Evolutionary conservation across 2,797 vertebrate genomes (phyloP).

Genomic region (Chelidonichthys spinosus): DNA sequence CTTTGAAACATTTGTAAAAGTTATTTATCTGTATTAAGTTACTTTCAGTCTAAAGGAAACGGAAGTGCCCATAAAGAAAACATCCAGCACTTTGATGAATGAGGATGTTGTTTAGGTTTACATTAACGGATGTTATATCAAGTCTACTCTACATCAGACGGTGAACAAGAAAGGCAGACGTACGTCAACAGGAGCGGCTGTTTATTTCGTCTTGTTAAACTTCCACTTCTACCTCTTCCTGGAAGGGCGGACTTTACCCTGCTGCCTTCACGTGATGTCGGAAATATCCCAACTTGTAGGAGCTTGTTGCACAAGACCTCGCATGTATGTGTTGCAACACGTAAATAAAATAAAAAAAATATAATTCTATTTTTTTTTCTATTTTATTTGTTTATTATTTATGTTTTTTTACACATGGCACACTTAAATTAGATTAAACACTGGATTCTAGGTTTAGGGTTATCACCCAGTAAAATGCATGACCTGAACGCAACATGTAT

Average conservation of each 20-base stretch:
- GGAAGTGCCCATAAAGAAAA: background rate
- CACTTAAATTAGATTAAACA: background rate
- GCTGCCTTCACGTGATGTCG: constrained; percentile 44
- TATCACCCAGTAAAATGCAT: fast-evolving
- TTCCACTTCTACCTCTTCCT: constrained; percentile 40
- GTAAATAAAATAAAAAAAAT: too few relatives aligned
- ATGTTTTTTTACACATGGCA: background rate
- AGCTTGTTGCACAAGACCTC: background rate
- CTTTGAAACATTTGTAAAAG: background rate
- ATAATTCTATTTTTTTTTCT: too few relatives aligned
- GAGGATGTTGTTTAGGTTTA: too few relatives aligned
- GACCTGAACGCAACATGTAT: constrained; percentile 24
- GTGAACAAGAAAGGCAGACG: background rate
- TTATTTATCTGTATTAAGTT: background rate
- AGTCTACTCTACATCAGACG: background rate
- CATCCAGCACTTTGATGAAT: background rate
- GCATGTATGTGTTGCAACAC: too few relatives aligned
- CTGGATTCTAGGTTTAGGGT: background rate
- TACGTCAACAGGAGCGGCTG: background rate
- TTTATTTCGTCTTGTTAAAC: too few relatives aligned
- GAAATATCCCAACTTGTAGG: background rate
- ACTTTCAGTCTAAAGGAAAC: too few relatives aligned
- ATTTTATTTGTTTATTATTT: too few relatives aligned
- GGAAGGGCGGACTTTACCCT: constrained; percentile 1
- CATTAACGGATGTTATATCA: too few relatives aligned